These are phyloP conservation scores for Euplexia lucipara DNA, from an alignment of 2,888 invertebrate genomes.

Conservation along the genomic window DNA sequence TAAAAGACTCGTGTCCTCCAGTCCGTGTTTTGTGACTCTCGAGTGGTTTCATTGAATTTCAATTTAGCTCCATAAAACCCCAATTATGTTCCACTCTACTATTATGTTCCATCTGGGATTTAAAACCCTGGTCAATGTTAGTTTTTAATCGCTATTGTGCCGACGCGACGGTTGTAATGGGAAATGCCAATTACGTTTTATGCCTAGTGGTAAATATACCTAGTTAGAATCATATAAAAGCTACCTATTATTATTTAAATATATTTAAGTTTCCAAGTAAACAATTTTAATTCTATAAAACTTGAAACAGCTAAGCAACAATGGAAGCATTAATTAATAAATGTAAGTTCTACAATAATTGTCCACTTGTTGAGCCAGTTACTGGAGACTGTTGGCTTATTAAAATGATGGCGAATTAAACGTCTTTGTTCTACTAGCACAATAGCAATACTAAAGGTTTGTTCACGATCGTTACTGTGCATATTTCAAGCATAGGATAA, in stretches of 20 bases:
- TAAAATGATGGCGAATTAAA: constrained; percentile 44
- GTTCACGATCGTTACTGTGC: not conserved
- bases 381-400: constrained; percentile 18
- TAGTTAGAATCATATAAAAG: not conserved
- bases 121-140: not conserved
- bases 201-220: not conserved
- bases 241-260: not conserved
- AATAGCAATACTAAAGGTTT: constrained; percentile 4
- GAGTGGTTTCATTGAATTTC: constrained; percentile 32
- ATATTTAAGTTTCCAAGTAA: not conserved
- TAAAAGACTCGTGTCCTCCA: constrained; percentile 3
- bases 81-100: constrained; percentile 47
- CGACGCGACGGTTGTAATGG: too few species aligned
- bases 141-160: not conserved
- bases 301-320: not conserved
- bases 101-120: constrained; percentile 27
- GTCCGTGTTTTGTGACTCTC: constrained; percentile 32
- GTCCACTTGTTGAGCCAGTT: constrained; percentile 38
- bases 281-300: not conserved
- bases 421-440: constrained; percentile 26
- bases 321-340: constrained; percentile 8
- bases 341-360: constrained; percentile 16
- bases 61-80: constrained; percentile 27
- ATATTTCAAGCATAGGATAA: not conserved
- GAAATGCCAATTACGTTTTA: not conserved